Base-by-base conservation (phyloP, 2,113 vertebrate genomes). In the Perca fluviatilis region DNA sequence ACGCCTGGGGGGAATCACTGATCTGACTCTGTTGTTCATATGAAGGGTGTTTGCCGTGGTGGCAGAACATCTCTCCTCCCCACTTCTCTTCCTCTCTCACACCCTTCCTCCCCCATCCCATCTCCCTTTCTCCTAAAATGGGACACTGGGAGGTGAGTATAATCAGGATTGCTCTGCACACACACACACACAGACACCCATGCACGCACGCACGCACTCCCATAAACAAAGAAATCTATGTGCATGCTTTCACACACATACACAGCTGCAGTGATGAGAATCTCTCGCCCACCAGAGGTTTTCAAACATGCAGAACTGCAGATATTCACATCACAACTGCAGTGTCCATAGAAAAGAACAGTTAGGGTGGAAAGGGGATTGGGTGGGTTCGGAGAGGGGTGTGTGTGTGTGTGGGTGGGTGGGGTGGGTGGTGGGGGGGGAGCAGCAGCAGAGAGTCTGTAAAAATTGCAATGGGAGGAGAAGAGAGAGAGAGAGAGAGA, bases 11-110 rank as follows among this genome's bases (percentile, higher is more conserved):
- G 88, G 86, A 84, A 86, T 83, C 79, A 89, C 89, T 89, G 89
- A 94, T 92, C 90, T 90, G 89, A 87, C 92, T 91, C 75, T 79
- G 70, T 90, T 90, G 86, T 91, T 93, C 89, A 88, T 87, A 88
- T 90, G 77, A 92, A 88, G 90, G 86, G 78, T 89, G 92, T 82
- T 86, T 88, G 85, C 89, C 71, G 72, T 91, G 82, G 85, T 79
- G 80, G 88, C 86, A 86, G 82, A 89, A 86, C 84, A 86, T 89
- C 79, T 83, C 88, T 88, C 75, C 80, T 77, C 86, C 86, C 68
- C 68, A n/a, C 40, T 14, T 60, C 54, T 57, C 70, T 62, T 43
- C 40, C 65, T 51, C 23, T 62, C 76, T 72, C 72, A 64, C 79
- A 63, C 83, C 49, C 46, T 79, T 79, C 77, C 86, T 76, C 83